Evolutionary conservation across 2,888 invertebrate genomes (phyloP).

Genomic region (Biston stratarius): DNA sequence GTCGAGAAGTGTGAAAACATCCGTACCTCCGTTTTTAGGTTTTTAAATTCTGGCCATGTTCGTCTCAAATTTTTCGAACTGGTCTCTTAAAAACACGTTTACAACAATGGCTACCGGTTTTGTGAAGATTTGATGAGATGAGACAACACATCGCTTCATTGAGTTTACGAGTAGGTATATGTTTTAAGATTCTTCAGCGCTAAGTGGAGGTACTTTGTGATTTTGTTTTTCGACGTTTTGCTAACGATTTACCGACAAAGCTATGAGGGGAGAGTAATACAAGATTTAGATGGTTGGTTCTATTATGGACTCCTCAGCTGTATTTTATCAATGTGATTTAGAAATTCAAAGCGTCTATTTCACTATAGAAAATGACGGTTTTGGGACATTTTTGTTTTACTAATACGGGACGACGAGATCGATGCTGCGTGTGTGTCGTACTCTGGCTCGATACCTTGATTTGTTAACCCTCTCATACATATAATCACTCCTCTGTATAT

Average conservation of each 20-base stretch:
- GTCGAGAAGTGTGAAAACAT: slow-evolving; percentile 42
- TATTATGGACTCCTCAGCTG: background rate
- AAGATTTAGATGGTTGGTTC: background rate
- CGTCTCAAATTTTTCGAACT: slow-evolving; percentile 41
- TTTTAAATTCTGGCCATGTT: slow-evolving; percentile 37
- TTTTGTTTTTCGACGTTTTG: slow-evolving; percentile 24
- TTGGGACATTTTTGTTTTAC: background rate
- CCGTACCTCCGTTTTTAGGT: slow-evolving; percentile 31
- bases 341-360: background rate
- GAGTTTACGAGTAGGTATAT: slow-evolving; percentile 41
- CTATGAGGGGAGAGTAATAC: background rate
- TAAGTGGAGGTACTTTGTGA: slow-evolving; percentile 26
- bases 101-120: slow-evolving; percentile 49
- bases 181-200: slow-evolving; percentile 31
- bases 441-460: no score
- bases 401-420: no score
- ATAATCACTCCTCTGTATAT: no score
- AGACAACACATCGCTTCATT: slow-evolving; percentile 45
- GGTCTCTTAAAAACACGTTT: slow-evolving; percentile 46
- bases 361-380: no score
- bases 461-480: no score
- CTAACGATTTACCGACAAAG: slow-evolving; percentile 30
- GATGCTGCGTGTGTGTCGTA: no score
- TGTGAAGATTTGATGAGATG: slow-evolving; percentile 43
- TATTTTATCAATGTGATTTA: background rate